A percentile compares a stretch with the other conserved stretches of the same genome.
These are phyloP conservation scores for Ceratosolen fusciceps DNA, from an alignment of 1,140 invertebrate genomes.

Conservation along the genomic window DNA sequence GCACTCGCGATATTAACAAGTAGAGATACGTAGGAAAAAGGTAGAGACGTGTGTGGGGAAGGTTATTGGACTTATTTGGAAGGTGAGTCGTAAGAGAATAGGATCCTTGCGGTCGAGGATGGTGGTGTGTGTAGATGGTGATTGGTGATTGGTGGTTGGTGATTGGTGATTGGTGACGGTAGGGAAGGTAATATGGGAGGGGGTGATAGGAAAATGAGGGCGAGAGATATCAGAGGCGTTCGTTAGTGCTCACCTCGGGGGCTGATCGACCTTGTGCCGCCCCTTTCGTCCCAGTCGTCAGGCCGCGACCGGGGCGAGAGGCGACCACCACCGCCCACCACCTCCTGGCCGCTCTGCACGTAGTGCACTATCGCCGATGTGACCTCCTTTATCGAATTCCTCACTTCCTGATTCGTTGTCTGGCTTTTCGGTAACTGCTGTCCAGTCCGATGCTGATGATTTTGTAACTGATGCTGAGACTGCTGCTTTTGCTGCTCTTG, in stretches of 20 bases:
- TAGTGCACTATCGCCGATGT: constrained; percentile 94
- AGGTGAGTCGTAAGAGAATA: no score
- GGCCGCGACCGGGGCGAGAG: constrained; percentile 68
- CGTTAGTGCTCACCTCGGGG: constrained; percentile 71
- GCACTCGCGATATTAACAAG: background rate
- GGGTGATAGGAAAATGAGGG: background rate
- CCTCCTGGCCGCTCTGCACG: constrained; percentile 82
- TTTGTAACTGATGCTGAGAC: background rate
- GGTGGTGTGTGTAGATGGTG: no score
- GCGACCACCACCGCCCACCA: constrained; percentile 61
- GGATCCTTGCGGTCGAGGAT: no score
- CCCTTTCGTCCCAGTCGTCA: constrained; percentile 69
- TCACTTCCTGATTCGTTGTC: constrained; percentile 80
- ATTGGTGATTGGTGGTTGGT: no score
- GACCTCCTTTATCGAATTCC: constrained; percentile 91
- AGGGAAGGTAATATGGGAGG: no score
- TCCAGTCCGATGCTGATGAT: constrained; percentile 51
- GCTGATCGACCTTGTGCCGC: constrained; percentile 68
- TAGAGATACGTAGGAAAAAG: no score
- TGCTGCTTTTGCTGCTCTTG: constrained; percentile 20
- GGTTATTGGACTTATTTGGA: no score
- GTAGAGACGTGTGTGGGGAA: no score
- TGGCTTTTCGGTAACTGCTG: constrained; percentile 58
- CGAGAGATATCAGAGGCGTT: constrained; percentile 23
- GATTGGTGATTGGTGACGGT: no score